phyloP scores from a whole-genome alignment of 2,888 invertebrate species.

The Coelopa pilipes region DNA sequence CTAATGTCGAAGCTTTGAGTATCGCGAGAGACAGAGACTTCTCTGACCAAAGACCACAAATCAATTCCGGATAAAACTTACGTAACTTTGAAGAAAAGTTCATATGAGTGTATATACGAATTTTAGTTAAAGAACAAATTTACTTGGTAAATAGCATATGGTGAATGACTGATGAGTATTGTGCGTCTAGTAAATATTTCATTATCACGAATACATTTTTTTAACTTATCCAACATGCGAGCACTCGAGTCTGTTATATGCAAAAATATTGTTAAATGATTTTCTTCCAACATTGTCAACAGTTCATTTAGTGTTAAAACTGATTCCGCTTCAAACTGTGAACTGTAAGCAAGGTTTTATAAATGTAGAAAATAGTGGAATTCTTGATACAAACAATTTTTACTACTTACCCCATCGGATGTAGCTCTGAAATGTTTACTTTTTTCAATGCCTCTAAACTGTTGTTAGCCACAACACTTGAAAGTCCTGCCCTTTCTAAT shows the following conservation, averaged over 20 bases:
- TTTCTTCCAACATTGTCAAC: constrained; percentile 58
- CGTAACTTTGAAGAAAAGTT: constrained; percentile 53
- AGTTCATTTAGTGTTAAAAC: constrained; percentile 61
- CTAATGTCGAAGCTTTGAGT: constrained; percentile 63
- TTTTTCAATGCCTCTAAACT: constrained; percentile 60
- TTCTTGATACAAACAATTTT: not conserved
- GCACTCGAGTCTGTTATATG: constrained; percentile 62
- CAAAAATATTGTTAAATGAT: constrained; percentile 60
- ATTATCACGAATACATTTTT: constrained; percentile 55
- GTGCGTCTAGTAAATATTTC: constrained; percentile 59
- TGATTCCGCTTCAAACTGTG: constrained; percentile 63
- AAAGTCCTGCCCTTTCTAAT: constrained; percentile 59
- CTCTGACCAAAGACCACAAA: constrained; percentile 67
- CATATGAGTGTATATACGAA: not conserved
- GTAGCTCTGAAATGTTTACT: constrained; percentile 63
- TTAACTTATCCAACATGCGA: constrained; percentile 60
- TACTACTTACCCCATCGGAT: constrained; percentile 62
- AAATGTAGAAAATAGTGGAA: not conserved
- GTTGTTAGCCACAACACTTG: constrained; percentile 54
- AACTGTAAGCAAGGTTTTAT: constrained; percentile 48
- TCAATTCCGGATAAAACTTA: constrained; percentile 63
- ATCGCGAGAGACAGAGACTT: constrained; percentile 61
- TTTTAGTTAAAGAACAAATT: not conserved
- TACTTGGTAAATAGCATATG: constrained; percentile 65
- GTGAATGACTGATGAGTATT: constrained; percentile 63